Evolutionary conservation across 2,113 vertebrate species (phyloP), one percentile per base, ranked within the genome.

Genomic region (Leucopsar rothschildi): DNA sequence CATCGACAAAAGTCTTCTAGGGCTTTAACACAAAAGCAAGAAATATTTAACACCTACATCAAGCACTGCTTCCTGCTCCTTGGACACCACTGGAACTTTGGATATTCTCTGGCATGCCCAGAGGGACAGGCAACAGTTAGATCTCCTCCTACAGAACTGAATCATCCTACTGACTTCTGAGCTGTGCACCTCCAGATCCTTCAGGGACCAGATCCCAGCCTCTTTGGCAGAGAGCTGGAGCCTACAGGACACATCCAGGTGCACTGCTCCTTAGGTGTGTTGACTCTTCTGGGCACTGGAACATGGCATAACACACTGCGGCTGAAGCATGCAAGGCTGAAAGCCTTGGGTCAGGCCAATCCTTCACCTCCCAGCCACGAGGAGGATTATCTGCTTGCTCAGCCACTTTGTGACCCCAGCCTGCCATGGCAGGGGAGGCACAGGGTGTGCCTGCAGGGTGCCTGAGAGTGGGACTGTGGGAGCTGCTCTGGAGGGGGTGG

Each of bases 261-360:
- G 2, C 10, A 4, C 5, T 0, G 0, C 37, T 64, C 31, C 44
- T 82, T 25, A 45, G 29, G 19, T 16, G 13, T 2, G 5, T 21
- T 86, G 35, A n/a, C 24, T 5, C 17, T 86, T 75, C 37, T 21
- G 39, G 47, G 29, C 33, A 44, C 29, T 7, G 0, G 0, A n/a
- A 69, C 10, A 8, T 4, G 22, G 8, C 5, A 3, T 5, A 50
- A 7, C 1, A 2, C 35, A 25, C 12, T 47, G 49, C 17, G 75
- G 80, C 52, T n/a, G 76, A 66, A 82, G 29, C 29, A 27, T 2
- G 16, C 0, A 0, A 70, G 45, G 21, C 29, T 83, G 68, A 75
- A 85, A 82, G 61, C 7, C 23, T 19, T 22, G 28, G 37, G 33
- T 14, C 33, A 89, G 35, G 27, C 8, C 0, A 1, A 18, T 2